Conservation (phyloP, 1,140 invertebrate species). For the Cydia strobilella region DNA sequence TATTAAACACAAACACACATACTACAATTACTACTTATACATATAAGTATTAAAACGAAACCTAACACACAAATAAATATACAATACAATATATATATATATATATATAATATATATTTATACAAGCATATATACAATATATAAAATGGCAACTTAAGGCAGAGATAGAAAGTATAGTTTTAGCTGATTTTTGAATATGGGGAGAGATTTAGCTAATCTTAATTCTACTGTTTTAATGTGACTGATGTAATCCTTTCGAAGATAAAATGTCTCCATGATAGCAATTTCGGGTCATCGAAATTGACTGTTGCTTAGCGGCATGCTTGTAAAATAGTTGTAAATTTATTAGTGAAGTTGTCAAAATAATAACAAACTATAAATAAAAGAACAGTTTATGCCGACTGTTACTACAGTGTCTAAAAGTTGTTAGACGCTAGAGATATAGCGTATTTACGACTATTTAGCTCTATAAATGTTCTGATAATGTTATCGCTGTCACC, state of each 20-base stretch:
- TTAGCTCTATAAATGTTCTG: neutral
- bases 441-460: neutral
- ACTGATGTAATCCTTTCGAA: neutral
- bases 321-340: neutral
- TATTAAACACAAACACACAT: too few species aligned
- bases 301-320: neutral
- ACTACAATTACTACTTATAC: too few species aligned
- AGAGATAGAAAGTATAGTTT: too few species aligned
- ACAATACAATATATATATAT: too few species aligned
- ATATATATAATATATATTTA: too few species aligned
- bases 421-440: neutral
- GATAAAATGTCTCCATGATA: neutral
- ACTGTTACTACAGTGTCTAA: neutral
- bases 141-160: too few species aligned
- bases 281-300: neutral
- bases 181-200: too few species aligned
- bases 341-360: neutral
- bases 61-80: too few species aligned
- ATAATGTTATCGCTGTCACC: conserved; percentile 25
- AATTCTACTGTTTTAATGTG: too few species aligned
- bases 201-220: too few species aligned
- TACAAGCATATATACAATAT: too few species aligned
- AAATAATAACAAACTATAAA: neutral
- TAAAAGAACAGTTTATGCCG: neutral
- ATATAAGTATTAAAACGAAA: too few species aligned